phyloP scores from a whole-genome alignment of 2,797 vertebrate genomes.

The Myotis daubentonii region DNA sequence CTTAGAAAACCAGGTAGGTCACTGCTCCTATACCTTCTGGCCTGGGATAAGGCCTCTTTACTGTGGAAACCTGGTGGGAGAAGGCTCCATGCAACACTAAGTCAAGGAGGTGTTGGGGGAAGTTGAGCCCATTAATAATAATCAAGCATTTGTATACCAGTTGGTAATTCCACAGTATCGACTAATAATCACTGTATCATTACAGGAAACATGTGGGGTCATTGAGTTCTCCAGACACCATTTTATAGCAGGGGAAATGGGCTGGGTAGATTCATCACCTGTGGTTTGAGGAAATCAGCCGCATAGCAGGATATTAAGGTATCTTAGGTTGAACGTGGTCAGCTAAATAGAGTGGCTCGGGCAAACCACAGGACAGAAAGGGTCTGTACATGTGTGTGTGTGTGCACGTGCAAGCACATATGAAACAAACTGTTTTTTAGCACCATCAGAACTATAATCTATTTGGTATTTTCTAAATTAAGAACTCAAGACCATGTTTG shows the following conservation, averaged over 20 bases:
- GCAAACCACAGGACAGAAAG: background rate
- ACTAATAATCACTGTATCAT: background rate
- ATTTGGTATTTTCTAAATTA: constrained; percentile 22
- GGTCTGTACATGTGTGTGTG: background rate
- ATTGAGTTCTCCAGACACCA: background rate
- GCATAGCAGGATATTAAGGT: background rate
- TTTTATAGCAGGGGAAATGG: constrained; percentile 31
- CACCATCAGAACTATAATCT: constrained; percentile 4
- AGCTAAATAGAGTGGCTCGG: background rate
- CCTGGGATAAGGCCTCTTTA: background rate
- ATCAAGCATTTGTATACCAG: background rate
- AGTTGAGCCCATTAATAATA: background rate
- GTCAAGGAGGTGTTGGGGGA: background rate
- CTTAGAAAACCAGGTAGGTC: background rate
- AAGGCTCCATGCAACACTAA: background rate
- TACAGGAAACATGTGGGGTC: background rate
- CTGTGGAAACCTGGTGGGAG: background rate
- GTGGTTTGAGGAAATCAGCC: constrained; percentile 20
- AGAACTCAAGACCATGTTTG: constrained; percentile 8
- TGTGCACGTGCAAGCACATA: background rate
- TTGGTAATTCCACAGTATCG: background rate
- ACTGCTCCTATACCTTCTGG: background rate
- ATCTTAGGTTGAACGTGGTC: constrained; percentile 25
- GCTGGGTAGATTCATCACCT: background rate
- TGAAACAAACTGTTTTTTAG: background rate